These are phyloP conservation scores for Danaus melanippus DNA, from an alignment of 1,140 invertebrate species.

Conservation along the genomic window DNA sequence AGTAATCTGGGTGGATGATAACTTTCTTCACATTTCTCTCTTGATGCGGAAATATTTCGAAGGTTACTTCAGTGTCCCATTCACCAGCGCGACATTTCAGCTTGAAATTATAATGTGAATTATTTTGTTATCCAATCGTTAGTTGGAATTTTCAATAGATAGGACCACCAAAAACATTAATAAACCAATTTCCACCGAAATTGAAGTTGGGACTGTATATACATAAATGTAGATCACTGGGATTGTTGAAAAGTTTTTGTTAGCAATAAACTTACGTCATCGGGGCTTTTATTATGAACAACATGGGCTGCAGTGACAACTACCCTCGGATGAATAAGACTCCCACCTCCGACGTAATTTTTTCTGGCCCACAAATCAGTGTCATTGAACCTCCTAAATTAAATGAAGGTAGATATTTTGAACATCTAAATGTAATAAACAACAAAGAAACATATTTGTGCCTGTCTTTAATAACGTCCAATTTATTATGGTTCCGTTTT, in stretches of 20 bases:
- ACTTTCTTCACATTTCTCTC: slow-evolving; percentile 14
- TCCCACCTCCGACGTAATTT: slow-evolving; percentile 3
- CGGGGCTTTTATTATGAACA: not conserved
- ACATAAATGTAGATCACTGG: too few species aligned
- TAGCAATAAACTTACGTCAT: not conserved
- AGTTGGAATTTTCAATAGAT: too few species aligned
- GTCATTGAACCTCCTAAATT: too few species aligned
- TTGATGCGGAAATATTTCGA: slow-evolving; percentile 13
- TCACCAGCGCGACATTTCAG: slow-evolving; percentile 20
- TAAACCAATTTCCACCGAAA: not conserved
- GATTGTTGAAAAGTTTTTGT: too few species aligned
- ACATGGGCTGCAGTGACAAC: not conserved
- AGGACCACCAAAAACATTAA: too few species aligned
- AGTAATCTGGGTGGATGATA: slow-evolving; percentile 12
- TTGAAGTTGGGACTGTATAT: not conserved
- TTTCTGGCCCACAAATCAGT: not conserved
- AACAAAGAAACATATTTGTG: not conserved
- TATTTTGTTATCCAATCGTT: too few species aligned
- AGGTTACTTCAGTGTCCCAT: slow-evolving; percentile 18
- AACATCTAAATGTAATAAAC: not conserved
- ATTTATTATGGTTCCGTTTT: too few species aligned
- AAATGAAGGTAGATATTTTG: too few species aligned
- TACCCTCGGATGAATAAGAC: slow-evolving; percentile 5
- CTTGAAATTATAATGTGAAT: slow-evolving; percentile 1
- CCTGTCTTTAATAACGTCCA: too few species aligned